phyloP scores from a whole-genome alignment of 2,888 invertebrate species.

The Phasia obesa region DNA sequence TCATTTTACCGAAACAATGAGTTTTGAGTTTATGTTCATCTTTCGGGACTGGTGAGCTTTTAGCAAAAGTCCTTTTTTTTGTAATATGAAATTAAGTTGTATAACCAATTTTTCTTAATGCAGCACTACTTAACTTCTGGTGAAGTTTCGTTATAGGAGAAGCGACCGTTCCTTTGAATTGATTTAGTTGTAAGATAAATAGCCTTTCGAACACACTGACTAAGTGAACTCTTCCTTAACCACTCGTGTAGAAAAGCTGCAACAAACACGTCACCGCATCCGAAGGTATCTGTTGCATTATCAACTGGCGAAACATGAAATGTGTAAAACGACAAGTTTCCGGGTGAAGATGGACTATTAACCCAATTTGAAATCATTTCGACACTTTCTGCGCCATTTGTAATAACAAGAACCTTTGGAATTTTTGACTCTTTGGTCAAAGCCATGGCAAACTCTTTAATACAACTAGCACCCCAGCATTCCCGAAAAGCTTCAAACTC shows the following conservation, averaged over 20 bases:
- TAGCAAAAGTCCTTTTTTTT: too few relatives aligned
- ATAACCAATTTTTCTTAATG: too few relatives aligned
- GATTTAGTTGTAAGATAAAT: slow-evolving; percentile 82
- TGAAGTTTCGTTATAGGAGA: slow-evolving; percentile 1
- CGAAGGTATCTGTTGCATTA: slow-evolving; percentile 84
- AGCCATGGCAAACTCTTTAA: slow-evolving; percentile 72
- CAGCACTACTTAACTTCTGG: not conserved
- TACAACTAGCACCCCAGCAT: slow-evolving; percentile 73
- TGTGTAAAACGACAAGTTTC: slow-evolving; percentile 73
- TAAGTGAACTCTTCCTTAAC: slow-evolving; percentile 79
- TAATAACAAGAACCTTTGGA: slow-evolving; percentile 84
- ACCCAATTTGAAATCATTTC: slow-evolving; percentile 81
- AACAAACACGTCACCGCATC: slow-evolving; percentile 85
- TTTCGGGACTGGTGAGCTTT: too few relatives aligned
- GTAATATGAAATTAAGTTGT: too few relatives aligned
- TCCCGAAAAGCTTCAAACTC: slow-evolving; percentile 83
- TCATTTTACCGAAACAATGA: too few relatives aligned
- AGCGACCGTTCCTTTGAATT: slow-evolving; percentile 83
- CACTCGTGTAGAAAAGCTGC: slow-evolving; percentile 84
- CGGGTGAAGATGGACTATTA: slow-evolving; percentile 70
- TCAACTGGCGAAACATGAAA: slow-evolving; percentile 81
- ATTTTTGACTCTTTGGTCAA: slow-evolving; percentile 61
- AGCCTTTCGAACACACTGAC: slow-evolving; percentile 82
- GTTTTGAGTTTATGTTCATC: too few relatives aligned
- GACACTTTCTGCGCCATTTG: slow-evolving; percentile 85